Percentiles rank a stretch among this genome's conserved stretches.
phyloP scores from a whole-genome alignment of 2,888 invertebrate species.

The Mesopsocus fuscifrons region DNA sequence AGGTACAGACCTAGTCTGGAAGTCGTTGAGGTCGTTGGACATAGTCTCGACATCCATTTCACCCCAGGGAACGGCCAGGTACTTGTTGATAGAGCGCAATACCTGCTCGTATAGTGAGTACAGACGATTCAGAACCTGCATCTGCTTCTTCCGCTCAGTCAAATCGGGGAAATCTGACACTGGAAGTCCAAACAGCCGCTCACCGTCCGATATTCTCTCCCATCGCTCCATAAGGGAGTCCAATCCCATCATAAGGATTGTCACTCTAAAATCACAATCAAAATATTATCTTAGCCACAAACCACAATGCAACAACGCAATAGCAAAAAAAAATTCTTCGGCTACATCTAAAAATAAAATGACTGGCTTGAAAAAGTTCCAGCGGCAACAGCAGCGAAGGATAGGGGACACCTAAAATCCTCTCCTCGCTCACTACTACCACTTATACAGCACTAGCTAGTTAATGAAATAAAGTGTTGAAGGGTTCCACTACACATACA shows the following conservation, averaged over 20 bases:
- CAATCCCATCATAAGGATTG: slow-evolving; percentile 58
- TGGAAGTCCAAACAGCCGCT: slow-evolving; percentile 65
- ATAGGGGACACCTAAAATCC: too few relatives aligned
- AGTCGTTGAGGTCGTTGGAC: slow-evolving; percentile 57
- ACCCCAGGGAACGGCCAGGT: slow-evolving; percentile 66
- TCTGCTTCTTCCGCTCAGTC: slow-evolving; percentile 60
- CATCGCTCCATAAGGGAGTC: slow-evolving; percentile 67
- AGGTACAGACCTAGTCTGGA: slow-evolving; percentile 52
- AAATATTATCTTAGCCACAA: too few relatives aligned
- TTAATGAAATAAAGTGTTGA: too few relatives aligned
- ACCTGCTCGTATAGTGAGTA: slow-evolving; percentile 64
- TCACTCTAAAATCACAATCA: slow-evolving; percentile 33
- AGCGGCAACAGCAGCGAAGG: too few relatives aligned
- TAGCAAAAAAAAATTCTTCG: neutral
- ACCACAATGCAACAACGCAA: too few relatives aligned
- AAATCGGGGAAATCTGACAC: slow-evolving; percentile 67
- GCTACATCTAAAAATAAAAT: too few relatives aligned
- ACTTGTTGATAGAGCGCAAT: slow-evolving; percentile 68
- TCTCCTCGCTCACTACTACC: too few relatives aligned
- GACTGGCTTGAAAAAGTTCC: too few relatives aligned
- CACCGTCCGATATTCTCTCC: slow-evolving; percentile 67
- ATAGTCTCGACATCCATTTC: slow-evolving; percentile 71
- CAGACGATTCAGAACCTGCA: slow-evolving; percentile 64
- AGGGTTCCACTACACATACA: too few relatives aligned
- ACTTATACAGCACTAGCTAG: too few relatives aligned